Evolutionary conservation across 1,140 invertebrate species (phyloP).

Genomic region (Episyrphus balteatus): DNA sequence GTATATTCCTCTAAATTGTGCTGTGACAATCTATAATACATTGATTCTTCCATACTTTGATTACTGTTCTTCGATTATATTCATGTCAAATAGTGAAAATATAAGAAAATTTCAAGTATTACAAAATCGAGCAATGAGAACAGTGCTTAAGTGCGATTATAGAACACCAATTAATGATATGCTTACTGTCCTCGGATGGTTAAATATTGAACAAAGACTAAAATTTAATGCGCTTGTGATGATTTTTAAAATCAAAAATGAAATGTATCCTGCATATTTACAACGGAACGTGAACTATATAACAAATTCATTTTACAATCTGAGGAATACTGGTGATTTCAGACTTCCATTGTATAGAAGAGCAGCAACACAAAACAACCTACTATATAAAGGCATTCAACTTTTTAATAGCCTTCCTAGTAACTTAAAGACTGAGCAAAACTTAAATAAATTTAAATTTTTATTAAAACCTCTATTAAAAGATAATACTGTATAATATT

Average conservation of each 20-base stretch:
- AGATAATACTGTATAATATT: no score
- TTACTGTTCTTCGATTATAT: slow-evolving; percentile 6
- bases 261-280: slow-evolving; percentile 48
- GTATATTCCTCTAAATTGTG: neutral
- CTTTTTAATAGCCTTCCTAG: no score
- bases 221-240: neutral
- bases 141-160: slow-evolving; percentile 6
- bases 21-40: slow-evolving; percentile 7
- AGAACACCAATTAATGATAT: slow-evolving; percentile 5
- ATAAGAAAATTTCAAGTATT: slow-evolving; percentile 3
- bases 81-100: slow-evolving; percentile 5
- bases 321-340: no score
- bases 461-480: no score
- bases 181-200: slow-evolving; percentile 6
- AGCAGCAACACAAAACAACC: no score
- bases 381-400: no score
- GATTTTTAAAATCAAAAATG: slow-evolving; percentile 50
- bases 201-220: neutral
- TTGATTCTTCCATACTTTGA: slow-evolving; percentile 12
- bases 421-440: no score
- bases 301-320: no score
- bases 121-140: slow-evolving; percentile 5
- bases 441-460: no score
- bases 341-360: no score
- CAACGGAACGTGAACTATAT: no score